These are phyloP conservation scores for Lasioglossum baleicum DNA, from an alignment of 1,140 invertebrate genomes.

Conservation along the genomic window DNA sequence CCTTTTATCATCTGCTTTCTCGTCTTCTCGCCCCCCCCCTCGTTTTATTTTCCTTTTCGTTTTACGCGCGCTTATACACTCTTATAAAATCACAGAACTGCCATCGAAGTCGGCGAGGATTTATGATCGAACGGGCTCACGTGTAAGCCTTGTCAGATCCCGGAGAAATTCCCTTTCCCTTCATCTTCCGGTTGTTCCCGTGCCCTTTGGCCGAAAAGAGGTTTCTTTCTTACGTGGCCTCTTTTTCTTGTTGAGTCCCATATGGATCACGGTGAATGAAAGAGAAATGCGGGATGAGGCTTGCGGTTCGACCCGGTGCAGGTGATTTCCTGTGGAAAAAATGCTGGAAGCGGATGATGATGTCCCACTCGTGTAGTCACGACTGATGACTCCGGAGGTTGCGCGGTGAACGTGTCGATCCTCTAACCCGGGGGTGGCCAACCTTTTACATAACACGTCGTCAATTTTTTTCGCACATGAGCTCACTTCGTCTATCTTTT, in stretches of 20 bases:
- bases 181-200: neutral
- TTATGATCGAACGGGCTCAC: slow-evolving; percentile 44
- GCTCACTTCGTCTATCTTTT: too few relatives aligned
- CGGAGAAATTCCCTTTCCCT: neutral
- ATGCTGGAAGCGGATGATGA: neutral
- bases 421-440: too few relatives aligned
- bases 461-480: too few relatives aligned
- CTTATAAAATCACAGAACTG: slow-evolving; percentile 42
- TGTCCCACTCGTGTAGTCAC: neutral
- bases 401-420: too few relatives aligned
- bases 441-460: too few relatives aligned
- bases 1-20: neutral
- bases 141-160: neutral
- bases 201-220: neutral
- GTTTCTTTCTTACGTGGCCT: neutral
- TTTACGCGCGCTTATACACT: neutral
- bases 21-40: neutral
- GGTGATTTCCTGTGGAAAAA: neutral
- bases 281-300: neutral
- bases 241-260: neutral
- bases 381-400: too few relatives aligned
- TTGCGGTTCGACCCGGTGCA: neutral
- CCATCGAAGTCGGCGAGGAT: slow-evolving; percentile 35
- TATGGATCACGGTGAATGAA: neutral
- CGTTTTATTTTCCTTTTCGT: neutral